Conservation (phyloP, 2,113 vertebrate genomes). For the Urocynchramus pylzowi region DNA sequence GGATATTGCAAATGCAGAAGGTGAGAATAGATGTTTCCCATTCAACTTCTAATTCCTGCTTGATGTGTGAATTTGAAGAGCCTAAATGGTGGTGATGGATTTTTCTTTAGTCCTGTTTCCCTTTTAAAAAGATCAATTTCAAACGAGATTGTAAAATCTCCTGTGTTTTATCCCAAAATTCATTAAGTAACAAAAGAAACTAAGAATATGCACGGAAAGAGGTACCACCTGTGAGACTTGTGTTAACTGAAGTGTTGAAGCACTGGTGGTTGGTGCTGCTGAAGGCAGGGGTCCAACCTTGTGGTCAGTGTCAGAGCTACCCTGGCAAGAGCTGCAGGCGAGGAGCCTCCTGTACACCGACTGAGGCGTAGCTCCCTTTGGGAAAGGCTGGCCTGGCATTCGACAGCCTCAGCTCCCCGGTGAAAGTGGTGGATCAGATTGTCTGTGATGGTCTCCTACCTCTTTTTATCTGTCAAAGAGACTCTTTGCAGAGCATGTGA, state of each 20-base stretch:
- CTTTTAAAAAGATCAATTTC: background rate
- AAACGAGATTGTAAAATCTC: background rate
- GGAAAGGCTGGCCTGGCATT: background rate
- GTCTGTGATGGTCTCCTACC: background rate
- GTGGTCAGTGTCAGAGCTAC: background rate
- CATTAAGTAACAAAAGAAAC: background rate
- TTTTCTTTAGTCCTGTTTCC: background rate
- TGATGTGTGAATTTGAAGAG: background rate
- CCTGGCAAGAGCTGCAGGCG: rapidly evolving
- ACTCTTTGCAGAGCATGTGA: background rate
- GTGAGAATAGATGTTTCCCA: background rate
- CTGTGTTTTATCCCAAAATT: background rate
- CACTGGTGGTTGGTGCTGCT: background rate
- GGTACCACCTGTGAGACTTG: background rate
- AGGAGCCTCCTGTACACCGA: background rate
- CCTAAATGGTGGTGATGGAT: background rate
- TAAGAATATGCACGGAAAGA: background rate
- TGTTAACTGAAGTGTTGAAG: rapidly evolving
- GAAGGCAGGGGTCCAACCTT: background rate
- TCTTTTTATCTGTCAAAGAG: rapidly evolving
- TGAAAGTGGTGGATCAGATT: background rate
- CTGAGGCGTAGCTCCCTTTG: background rate
- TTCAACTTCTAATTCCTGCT: background rate
- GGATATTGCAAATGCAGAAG: background rate
- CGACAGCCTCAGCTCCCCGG: rapidly evolving